Base-by-base conservation (phyloP, 2,797 vertebrate species). In the Lophura swinhoii region DNA sequence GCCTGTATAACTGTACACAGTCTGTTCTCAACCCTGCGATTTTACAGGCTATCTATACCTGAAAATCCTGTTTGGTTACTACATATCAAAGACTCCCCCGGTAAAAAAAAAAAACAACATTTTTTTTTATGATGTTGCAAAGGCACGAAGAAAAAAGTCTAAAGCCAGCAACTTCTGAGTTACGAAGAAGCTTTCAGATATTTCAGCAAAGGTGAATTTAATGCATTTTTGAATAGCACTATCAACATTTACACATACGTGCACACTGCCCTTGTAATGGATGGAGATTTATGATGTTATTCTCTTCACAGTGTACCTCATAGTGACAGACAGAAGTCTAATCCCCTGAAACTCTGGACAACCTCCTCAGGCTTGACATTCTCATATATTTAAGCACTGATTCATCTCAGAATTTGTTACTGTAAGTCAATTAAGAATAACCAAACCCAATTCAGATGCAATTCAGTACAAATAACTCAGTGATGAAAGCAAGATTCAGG, bases 1-100 rank as follows among this genome's bases (percentile, higher is more conserved):
- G 24, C 20, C 41, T 60, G 11, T 1, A 0, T 46, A 90, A 76
- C 60, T 64, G 31, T 6, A 7, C 29, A 26, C 1, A 77, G 44
- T 16, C 46, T 90, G 33, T 87, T 87, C 64, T 39, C 58, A 87
- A 60, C 79, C 81, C 66, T 48, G 39, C 71, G 66, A 75, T 69
- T 91, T 93, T 87, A 72, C 41, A 85, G 49, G 29, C 2, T 56
- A 84, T 63, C 75, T 86, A 28, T 53, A 93, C 87, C 84, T 85
- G 87, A 96, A 94, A 95, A 92, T 91, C 93, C 76, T 89, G 92
- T 91, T 85, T 81, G 43, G 59, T 60, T 85, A 69, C 72, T 77
- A 35, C 29, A 41, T 91, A 91, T 73, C 88, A 94, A 94, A 95
- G 41, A 56, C 28, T 77, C 22, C 17, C 17, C 46, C 59, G 22